These are phyloP conservation scores for Kryptopterus vitreolus DNA, from an alignment of 2,797 vertebrate genomes.

Conservation along the genomic window DNA sequence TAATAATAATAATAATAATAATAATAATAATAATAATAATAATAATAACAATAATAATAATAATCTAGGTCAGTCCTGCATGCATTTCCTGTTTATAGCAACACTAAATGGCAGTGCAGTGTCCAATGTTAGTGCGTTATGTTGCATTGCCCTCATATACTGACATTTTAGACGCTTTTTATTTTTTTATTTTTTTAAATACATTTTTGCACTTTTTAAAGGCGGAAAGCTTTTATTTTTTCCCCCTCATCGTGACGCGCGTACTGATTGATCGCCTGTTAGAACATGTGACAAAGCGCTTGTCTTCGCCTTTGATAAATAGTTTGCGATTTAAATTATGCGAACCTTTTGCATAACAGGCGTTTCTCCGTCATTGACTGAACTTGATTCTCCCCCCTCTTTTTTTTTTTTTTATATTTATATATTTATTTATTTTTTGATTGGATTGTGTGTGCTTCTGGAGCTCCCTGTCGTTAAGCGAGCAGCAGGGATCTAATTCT, in stretches of 20 bases:
- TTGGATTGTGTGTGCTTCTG: constrained; percentile 43
- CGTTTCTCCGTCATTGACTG: constrained; percentile 53
- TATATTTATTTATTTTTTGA: too few species aligned
- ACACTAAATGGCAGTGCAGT: neutral
- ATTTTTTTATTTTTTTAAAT: neutral
- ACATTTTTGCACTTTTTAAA: constrained; percentile 21
- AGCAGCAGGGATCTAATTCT: constrained; percentile 19
- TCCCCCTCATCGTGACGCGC: constrained; percentile 6
- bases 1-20: too few species aligned
- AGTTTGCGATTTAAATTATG: constrained; percentile 48
- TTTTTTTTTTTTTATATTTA: constrained; percentile 27
- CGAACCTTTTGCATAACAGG: constrained; percentile 50
- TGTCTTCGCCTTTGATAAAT: constrained; percentile 42
- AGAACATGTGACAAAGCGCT: constrained; percentile 29
- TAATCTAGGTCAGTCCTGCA: neutral
- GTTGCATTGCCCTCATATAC: neutral
- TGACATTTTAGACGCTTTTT: neutral
- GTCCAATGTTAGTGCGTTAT: constrained; percentile 8
- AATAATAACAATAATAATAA: too few species aligned
- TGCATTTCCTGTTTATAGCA: neutral
- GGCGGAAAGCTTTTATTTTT: neutral
- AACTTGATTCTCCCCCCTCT: constrained; percentile 40
- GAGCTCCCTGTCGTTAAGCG: constrained; percentile 16
- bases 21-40: too few species aligned
- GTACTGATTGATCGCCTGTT: constrained; percentile 47